Base-by-base conservation (phyloP, 2,888 invertebrate genomes). In the Cantharis lateralis region DNA sequence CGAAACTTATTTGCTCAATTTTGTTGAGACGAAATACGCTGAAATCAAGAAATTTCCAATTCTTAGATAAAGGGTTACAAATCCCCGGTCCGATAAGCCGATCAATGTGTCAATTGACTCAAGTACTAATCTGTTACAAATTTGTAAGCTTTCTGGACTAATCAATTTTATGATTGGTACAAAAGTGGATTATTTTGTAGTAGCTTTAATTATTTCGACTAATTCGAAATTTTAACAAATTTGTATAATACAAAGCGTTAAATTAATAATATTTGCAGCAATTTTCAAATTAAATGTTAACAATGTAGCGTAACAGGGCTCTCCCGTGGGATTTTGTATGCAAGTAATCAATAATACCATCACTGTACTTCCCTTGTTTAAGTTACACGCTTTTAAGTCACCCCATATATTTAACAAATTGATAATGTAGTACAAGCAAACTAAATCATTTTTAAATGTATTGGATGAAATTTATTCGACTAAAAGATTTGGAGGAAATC, bases 91-190 rank as follows among this genome's bases (percentile, higher is more conserved):
- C 79, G 79, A 79, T 82, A 82, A 82, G 82, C 82, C 78, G 81
- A 82, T 82, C 81, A 80, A 78, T 79, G 77, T 79, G 80, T 80
- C 82, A 80, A 82, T 82, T 80, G 79, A 81, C 81, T 81, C 75
- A 81, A 82, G 78, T 80, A 82, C 80, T 82, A 82, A 82, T 82
- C 81, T 79, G 70, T 69, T 76, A 62, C 72, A 70, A 73, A 72
- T 75, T 71, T 72, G 72, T 75, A 75, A 77, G 71, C 74, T 75
- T 74, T 61, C 77, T 72, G 15, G 63, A 77, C 77, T 77, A 77
- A 77, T 77, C 74, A 77, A 71, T 76, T 72, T 62, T 26, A 61
- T 63, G 72, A 76, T 32, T 32, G 32, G 16, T 32, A 69, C 15
- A 69, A 69, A 32, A 69, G 32, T 69, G 32, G 64, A 66, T 66